Evolutionary conservation across 2,113 vertebrate species (phyloP).

Genomic region (Albula goreensis): DNA sequence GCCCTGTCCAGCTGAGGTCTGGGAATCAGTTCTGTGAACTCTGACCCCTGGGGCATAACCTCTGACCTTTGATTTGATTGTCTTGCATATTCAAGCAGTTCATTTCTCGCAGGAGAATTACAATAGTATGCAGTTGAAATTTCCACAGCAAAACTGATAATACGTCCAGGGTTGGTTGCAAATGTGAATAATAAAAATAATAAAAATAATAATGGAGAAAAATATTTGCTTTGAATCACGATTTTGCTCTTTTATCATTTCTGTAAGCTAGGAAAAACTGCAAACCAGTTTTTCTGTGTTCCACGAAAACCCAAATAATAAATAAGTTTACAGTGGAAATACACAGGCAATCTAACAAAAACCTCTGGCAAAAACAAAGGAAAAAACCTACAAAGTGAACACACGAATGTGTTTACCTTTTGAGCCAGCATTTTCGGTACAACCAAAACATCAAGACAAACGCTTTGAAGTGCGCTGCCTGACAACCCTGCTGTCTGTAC

Average conservation of each 20-base stretch:
- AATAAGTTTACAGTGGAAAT: neutral
- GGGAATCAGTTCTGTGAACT: constrained; percentile 74
- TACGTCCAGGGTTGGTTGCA: neutral
- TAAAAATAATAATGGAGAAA: neutral
- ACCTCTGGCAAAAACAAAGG: neutral
- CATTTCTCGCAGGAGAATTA: constrained; percentile 68
- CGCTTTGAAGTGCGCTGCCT: neutral
- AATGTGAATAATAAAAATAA: too few species aligned
- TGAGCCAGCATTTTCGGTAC: neutral
- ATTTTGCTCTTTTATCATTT: neutral
- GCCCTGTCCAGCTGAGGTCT: constrained; percentile 57
- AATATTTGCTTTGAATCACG: neutral
- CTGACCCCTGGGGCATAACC: constrained; percentile 70
- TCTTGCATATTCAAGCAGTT: constrained; percentile 65
- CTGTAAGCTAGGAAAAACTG: neutral
- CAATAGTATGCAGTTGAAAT: constrained; percentile 42
- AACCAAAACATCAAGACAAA: neutral
- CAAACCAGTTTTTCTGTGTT: neutral
- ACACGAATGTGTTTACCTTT: neutral
- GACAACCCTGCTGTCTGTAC: neutral
- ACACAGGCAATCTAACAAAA: neutral
- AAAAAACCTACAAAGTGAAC: neutral
- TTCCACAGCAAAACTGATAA: constrained; percentile 21
- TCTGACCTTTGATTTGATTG: constrained; percentile 78
- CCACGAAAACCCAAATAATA: too few species aligned